phyloP scores from a whole-genome alignment of 1,140 invertebrate species.

The Eriosoma lanigerum region DNA sequence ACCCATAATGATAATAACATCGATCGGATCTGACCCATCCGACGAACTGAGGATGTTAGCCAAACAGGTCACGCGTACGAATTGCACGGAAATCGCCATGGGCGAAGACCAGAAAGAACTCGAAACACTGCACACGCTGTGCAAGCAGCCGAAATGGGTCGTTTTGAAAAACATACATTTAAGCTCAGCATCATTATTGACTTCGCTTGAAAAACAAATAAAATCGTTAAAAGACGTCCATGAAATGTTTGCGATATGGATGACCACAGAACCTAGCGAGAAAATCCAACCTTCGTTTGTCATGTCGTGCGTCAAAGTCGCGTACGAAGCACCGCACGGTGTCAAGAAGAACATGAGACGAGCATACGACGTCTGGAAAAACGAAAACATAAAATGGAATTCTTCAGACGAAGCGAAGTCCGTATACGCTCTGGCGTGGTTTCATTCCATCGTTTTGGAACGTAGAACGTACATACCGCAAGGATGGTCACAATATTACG shows the following conservation, averaged over 20 bases:
- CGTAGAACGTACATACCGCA: conserved; percentile 82
- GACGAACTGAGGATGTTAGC: conserved; percentile 72
- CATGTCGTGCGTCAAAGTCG: conserved; percentile 75
- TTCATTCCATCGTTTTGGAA: conserved; percentile 87
- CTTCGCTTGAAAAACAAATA: conserved; percentile 72
- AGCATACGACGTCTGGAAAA: conserved; percentile 64
- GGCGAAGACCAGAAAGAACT: conserved; percentile 63
- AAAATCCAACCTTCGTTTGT: conserved; percentile 69
- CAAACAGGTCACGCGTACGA: conserved; percentile 60
- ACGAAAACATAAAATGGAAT: conserved; percentile 55
- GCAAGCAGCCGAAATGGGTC: conserved; percentile 66
- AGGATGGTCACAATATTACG: conserved; percentile 87
- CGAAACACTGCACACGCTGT: conserved; percentile 54
- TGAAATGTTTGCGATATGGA: conserved; percentile 71
- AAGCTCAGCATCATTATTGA: conserved; percentile 73
- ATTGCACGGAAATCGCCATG: conserved; percentile 72
- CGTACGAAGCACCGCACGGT: conserved; percentile 80
- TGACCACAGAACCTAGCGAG: conserved; percentile 71
- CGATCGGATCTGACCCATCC: conserved; percentile 80
- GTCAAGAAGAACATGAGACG: conserved; percentile 67
- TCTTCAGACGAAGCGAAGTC: conserved; percentile 58
- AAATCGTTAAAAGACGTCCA: conserved; percentile 64
- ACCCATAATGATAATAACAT: conserved; percentile 76
- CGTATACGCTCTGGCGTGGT: conserved; percentile 74
- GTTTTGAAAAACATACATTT: conserved; percentile 88